Conservation (phyloP, 2,113 vertebrate species). For the Syrmaticus mikado region DNA sequence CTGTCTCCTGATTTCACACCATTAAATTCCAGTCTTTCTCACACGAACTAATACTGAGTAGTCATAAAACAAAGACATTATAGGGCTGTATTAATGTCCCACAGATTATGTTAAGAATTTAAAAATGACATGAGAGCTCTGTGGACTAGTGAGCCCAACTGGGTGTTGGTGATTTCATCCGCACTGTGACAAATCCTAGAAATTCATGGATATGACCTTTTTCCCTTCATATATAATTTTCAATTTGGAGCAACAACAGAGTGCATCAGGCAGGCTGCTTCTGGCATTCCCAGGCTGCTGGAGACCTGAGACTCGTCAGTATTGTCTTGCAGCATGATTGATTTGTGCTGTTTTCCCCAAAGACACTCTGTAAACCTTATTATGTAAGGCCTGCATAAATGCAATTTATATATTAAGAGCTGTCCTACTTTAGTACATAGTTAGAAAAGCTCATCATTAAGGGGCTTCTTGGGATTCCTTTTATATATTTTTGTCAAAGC, state of each 20-base stretch:
- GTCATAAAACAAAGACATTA: conserved; percentile 28
- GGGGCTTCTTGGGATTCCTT: not conserved
- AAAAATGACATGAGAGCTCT: not conserved
- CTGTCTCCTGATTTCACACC: conserved; percentile 33
- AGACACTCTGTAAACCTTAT: not conserved
- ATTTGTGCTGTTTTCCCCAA: not conserved
- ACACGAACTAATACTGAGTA: not conserved
- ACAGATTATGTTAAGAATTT: not conserved
- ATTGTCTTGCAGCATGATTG: not conserved
- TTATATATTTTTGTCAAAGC: not conserved
- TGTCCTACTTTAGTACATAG: not conserved
- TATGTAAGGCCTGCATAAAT: conserved; percentile 13
- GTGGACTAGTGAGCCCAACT: not conserved
- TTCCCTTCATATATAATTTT: not conserved
- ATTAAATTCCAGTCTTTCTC: conserved; percentile 31
- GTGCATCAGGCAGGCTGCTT: not conserved
- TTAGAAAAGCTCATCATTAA: not conserved
- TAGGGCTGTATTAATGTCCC: not conserved
- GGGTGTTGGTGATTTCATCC: not conserved
- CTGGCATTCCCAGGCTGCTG: not conserved
- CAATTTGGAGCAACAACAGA: not conserved
- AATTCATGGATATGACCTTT: not conserved
- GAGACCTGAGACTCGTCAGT: not conserved
- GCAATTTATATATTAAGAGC: not conserved
- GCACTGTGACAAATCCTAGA: not conserved